These are phyloP conservation scores for Aelia acuminata DNA, from an alignment of 2,888 invertebrate genomes.

Conservation along the genomic window DNA sequence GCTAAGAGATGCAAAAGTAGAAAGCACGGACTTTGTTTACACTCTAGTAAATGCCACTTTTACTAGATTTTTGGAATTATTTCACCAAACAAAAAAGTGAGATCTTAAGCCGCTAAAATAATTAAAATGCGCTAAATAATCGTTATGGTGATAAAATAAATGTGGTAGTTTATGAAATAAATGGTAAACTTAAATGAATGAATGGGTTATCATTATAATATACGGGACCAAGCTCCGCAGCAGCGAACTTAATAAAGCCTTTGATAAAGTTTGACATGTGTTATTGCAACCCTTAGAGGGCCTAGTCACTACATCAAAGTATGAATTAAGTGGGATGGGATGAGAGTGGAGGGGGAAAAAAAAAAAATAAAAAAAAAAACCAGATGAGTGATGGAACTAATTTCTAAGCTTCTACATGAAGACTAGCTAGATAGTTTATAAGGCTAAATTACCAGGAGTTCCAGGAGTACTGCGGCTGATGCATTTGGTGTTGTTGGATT, in stretches of 20 bases:
- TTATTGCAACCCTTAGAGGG: background rate
- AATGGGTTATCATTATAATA: background rate
- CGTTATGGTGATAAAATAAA: background rate
- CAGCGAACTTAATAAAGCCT: background rate
- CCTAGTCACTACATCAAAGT: background rate
- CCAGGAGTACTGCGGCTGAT: constrained; percentile 32
- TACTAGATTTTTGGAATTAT: background rate
- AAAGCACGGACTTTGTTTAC: background rate
- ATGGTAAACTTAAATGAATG: background rate
- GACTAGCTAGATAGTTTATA: background rate
- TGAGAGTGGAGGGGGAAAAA: background rate
- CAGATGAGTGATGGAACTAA: background rate
- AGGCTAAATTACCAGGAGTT: constrained; percentile 10
- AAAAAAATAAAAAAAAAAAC: background rate
- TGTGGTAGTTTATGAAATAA: background rate
- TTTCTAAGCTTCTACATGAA: constrained; percentile 30
- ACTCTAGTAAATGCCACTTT: background rate
- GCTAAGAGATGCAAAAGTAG: too few species aligned
- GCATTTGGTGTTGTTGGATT: background rate
- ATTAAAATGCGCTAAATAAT: background rate
- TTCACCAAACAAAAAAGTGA: background rate
- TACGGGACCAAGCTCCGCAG: background rate
- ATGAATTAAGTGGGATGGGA: background rate
- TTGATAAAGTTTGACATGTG: background rate
- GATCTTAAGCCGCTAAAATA: background rate